Base-by-base conservation (phyloP, 1,140 invertebrate genomes). In the Conus betulinus region DNA sequence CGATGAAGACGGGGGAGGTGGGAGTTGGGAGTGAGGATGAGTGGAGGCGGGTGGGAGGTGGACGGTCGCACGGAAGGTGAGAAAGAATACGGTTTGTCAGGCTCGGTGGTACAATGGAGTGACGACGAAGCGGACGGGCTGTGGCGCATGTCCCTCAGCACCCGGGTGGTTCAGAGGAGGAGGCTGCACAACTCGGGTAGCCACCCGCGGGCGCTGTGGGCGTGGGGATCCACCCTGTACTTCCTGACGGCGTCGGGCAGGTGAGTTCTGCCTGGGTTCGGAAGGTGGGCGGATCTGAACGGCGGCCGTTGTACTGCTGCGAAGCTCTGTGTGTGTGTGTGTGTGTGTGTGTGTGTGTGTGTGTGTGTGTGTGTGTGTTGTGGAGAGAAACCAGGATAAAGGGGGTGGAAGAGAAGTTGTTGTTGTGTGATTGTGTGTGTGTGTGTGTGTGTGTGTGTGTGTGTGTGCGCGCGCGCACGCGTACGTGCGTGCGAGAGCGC, bases 281-380 rank as follows among this genome's bases (percentile, higher is more conserved):
- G 5, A 2, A 39, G 39, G 39, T 39, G 39, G 39, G 71, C n/a
- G 71, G 71, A 63, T 23, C 8, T 17, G 71, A 1, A 23, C n/a
- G 71, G 71, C 23, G 23, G 15, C 6, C 23, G 71, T n/a, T 6
- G 8, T 6, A 8, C 20, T 23, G 3, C 4, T 3, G 71, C n/a
- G n/a, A 8, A 8, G 17, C 7, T 74, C 3, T n/a, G 4, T 74
- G n/a, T 74, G 71, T 74, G n/a, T 74, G 71, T 74, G n/a, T 74
- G 71, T 74, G n/a, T 74, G 71, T 74, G n/a, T 74, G 71, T 74
- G n/a, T 74, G 71, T 74, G n/a, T 74, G 71, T 74, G n/a, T 63
- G 17, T 63, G 60, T 63, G 17, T 63, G 60, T 63, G 60, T 63
- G 60, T 63, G 17, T 63, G 60, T 63, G 17, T 63, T 63, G 60